Base-by-base conservation (phyloP, 2,113 vertebrate genomes). In the Emydocephalus ijimae region DNA sequence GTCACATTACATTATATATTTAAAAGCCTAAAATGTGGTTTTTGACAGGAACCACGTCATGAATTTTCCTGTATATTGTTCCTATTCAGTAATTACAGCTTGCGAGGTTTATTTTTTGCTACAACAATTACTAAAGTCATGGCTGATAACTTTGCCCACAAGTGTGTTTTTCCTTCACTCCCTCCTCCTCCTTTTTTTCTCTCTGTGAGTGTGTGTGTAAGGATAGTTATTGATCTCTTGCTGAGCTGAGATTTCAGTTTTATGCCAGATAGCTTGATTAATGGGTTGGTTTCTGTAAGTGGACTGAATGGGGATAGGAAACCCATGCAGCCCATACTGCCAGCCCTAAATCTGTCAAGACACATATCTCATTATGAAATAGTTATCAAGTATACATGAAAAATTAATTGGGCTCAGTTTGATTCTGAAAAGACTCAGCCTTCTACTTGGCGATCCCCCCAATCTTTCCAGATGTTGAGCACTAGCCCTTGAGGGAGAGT, bases 241-340 rank as follows among this genome's bases (percentile, higher is more conserved):
- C 99, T 99, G 98, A 98, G 99, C 98, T 98, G 98, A 98, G 98
- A 98, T 98, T 98, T 97, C 98, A 98, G 97, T 98, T 98, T 98
- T 96, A 98, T 99, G 98, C 99, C 99, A 99, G 99, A 98, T 98
- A 98, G 98, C 97, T 98, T 99, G 99, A 99, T 99, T 99, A 99
- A 99, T 99, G 99, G 98, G 98, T 98, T 99, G 99, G 97, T 99
- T 99, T 98, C 98, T 98, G 97, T 98, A 98, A 98, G 98, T 98
- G 98, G 99, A 99, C 98, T 98, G 99, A 99, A 99, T 99, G 99
- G 98, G 99, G 99, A 98, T 99, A 98, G 96, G 97, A 98, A 98
- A 97, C 98, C 95, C 97, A 98, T 98, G 98, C 98, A 97, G 98
- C 97, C 98, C 96, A 94, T 97, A 96, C 98, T 97, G 97, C 98